A percentile compares a stretch with the other conserved stretches of the same genome.
phyloP scores from a whole-genome alignment of 2,888 invertebrate species.

The Eledona agricola region DNA sequence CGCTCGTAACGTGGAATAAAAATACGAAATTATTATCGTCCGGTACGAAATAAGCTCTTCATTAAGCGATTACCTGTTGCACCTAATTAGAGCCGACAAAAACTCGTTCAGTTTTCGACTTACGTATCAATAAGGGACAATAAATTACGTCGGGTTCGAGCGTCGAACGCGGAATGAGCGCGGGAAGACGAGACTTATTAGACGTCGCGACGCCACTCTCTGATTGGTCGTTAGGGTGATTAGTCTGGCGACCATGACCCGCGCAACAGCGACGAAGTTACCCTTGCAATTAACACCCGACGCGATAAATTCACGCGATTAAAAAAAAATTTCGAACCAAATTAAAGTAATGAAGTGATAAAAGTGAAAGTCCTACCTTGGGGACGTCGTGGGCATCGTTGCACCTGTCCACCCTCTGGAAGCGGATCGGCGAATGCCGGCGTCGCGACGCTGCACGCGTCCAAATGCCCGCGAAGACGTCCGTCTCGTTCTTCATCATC shows the following conservation, averaged over 20 bases:
- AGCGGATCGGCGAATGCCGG: slow-evolving; percentile 57
- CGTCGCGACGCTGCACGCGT: slow-evolving; percentile 53
- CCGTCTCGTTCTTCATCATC: slow-evolving; percentile 44
- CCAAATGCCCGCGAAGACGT: slow-evolving; percentile 43
- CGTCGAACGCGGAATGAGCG: slow-evolving; percentile 45
- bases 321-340: no score
- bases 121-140: slow-evolving; percentile 4
- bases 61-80: no score
- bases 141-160: slow-evolving; percentile 4
- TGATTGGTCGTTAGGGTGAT: slow-evolving; percentile 53
- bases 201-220: slow-evolving; percentile 51
- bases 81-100: no score
- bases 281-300: slow-evolving; percentile 49
- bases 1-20: no score
- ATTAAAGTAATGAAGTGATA: background rate
- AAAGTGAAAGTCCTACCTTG: slow-evolving; percentile 33
- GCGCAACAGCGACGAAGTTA: slow-evolving; percentile 53
- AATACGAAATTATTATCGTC: no score
- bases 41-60: no score
- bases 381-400: slow-evolving; percentile 3
- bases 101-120: no score
- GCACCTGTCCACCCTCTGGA: slow-evolving; percentile 37
- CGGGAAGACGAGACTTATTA: slow-evolving; percentile 54
- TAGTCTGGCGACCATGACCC: slow-evolving; percentile 52
- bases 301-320: slow-evolving; percentile 2